Base-by-base conservation (phyloP, 2,113 vertebrate genomes). In the Takifugu flavidus region DNA sequence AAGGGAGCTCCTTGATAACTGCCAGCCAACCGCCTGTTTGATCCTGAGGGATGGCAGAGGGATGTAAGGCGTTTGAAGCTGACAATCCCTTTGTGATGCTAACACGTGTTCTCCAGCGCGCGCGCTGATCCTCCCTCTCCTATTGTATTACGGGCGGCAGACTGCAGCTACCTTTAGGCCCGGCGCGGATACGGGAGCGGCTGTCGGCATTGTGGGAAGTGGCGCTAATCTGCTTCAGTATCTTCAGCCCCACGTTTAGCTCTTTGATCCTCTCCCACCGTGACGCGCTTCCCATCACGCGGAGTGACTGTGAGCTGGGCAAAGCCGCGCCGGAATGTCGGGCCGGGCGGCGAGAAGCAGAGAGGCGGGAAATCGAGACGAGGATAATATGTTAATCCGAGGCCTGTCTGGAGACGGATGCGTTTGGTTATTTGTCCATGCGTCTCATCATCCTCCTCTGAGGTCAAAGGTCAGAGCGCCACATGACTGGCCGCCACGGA, bases 21-120 rank as follows among this genome's bases (percentile, higher is more conserved):
- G 75, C 77, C 86, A 89, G 85, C 81, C 87, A 87, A 86, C 82
- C 69, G 89, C 89, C 81, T 73, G 83, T 89, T 90, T 90, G 90
- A 91, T 91, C 89, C 88, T 82, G 72, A 74, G 82, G 88, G 88
- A 89, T 88, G 82, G 85, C 86, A 77, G 78, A 74, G 75, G 83
- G 80, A 86, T 88, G 85, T 87, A 86, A 89, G 79, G 80, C 85
- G 67, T 89, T 88, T 89, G 89, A 90, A 86, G 85, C 87, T 72
- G 86, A 89, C 85, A 92, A 88, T 82, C 86, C 86, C 77, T 90
- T 90, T 92, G 90, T 91, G 85, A 84, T 77, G 81, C 89, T 85
- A 90, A 89, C 89, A 87, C 84, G 87, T 88, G 84, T 91, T 91
- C 89, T 87, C 83, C 80, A 80, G 73, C 67, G 70, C 43, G 64